Conservation (phyloP, 2,888 invertebrate genomes). For the Caradrina clavipalpis region DNA sequence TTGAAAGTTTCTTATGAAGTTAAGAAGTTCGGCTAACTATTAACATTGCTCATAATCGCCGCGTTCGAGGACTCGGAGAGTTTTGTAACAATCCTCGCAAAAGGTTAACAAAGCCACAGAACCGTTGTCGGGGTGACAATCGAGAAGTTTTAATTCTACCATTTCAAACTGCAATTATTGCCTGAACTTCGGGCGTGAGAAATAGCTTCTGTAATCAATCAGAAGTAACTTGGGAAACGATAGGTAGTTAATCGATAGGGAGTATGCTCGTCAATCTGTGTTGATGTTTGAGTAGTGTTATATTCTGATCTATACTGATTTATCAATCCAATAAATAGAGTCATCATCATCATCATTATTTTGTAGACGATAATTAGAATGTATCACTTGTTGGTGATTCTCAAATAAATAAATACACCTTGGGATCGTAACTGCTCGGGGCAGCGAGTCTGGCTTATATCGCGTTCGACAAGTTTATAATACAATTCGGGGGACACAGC, state of each 20-base stretch:
- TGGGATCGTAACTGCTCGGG: conserved; percentile 20
- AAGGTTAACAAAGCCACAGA: conserved; percentile 70
- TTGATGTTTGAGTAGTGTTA: conserved; percentile 20
- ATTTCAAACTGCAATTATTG: conserved; percentile 63
- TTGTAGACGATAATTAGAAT: too few species aligned
- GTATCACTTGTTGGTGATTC: too few species aligned
- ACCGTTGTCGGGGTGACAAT: conserved; percentile 67
- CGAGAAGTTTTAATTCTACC: conserved; percentile 69
- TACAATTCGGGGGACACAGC: conserved; percentile 65
- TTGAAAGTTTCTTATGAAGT: conserved; percentile 59
- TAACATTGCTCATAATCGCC: conserved; percentile 73
- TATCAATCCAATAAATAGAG: too few species aligned
- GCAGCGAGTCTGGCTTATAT: conserved; percentile 31
- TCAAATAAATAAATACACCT: conserved; percentile 10
- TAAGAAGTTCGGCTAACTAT: conserved; percentile 67
- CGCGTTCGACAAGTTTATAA: conserved; percentile 73
- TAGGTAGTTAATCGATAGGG: conserved; percentile 22
- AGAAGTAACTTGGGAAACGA: conserved; percentile 16
- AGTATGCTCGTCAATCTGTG: conserved; percentile 32
- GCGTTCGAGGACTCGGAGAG: conserved; percentile 65
- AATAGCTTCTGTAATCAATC: conserved; percentile 47
- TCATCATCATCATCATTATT: too few species aligned
- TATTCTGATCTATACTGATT: conserved; percentile 10
- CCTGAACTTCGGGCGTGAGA: conserved; percentile 42
- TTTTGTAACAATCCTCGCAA: conserved; percentile 67